Evolutionary conservation across 2,113 vertebrate species (phyloP), one percentile per base, ranked within the genome.

Genomic region (Brachirus orientalis): DNA sequence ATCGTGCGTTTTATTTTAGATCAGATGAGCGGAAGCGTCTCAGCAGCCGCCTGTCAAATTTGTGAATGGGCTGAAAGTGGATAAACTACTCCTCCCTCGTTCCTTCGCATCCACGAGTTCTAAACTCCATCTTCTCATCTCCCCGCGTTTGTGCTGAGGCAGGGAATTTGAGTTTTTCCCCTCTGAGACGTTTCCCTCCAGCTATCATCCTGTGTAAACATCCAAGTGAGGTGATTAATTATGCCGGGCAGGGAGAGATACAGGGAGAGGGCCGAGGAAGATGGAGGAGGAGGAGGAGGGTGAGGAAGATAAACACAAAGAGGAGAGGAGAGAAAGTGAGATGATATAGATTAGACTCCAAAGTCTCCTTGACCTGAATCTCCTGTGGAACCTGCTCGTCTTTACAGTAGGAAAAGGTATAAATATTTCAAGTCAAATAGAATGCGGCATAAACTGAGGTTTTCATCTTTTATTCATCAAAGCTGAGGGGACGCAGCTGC

Each of bases 401-500:
- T 88, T 83, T 84, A 88, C 82, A 82, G 82, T 76, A 47, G 72
- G 47, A 76, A 53, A 47, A 72, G 44, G 71, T 79, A 89, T 88
- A 87, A 88, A 91, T 92, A 91, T 89, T 91, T 90, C 64, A 91
- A 79, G 81, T 82, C 83, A 87, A 90, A 88, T 80, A 84, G 83
- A 87, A 86, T 82, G 72, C 46, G 4, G 75, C 56, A 84, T 78
- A 89, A 87, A 87, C 78, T 77, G 69, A 65, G 75, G 75, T 66
- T 84, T 83, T 83, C 87, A 91, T 92, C 77, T 88, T 90, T 92
- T 90, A 91, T 91, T 92, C 87, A 92, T 90, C 89, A 89, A 88
- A 91, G 84, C 69, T 53, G 6, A 48, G 36, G 63, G n/a, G 54
- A 80, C 76, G 60, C 53, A 75, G 75, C 77, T 77, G 69, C 80